These are phyloP conservation scores for Neoascia interrupta DNA, from an alignment of 2,888 invertebrate genomes.

Conservation along the genomic window DNA sequence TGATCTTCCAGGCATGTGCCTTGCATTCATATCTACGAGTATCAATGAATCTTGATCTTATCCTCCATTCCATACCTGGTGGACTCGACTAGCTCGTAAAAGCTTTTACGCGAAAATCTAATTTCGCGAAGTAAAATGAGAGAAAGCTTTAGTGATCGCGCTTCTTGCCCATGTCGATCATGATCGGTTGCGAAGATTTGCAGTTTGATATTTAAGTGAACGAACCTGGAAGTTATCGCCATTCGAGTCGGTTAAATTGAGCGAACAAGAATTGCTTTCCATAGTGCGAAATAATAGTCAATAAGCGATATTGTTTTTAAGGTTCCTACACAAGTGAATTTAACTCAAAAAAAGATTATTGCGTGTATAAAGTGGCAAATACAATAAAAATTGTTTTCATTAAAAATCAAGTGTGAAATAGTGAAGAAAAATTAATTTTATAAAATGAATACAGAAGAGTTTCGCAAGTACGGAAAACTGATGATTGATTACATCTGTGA, in stretches of 20 bases:
- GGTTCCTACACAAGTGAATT: too few relatives aligned
- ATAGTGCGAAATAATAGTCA: background rate
- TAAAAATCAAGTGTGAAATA: conserved; percentile 16
- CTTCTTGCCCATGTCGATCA: background rate
- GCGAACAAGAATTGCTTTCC: conserved; percentile 1
- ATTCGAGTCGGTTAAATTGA: conserved; percentile 51
- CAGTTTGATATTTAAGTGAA: conserved; percentile 58
- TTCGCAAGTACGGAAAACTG: conserved; percentile 87
- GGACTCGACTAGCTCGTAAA: too few relatives aligned
- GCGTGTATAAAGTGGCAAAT: background rate
- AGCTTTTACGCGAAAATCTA: conserved; percentile 21
- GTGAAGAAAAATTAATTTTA: conserved; percentile 11
- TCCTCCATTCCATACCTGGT: too few relatives aligned
- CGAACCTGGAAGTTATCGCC: conserved; percentile 25
- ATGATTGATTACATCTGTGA: conserved; percentile 92
- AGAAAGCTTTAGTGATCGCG: conserved; percentile 28
- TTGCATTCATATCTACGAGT: too few relatives aligned
- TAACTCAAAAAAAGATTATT: background rate
- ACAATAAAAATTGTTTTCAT: too few relatives aligned
- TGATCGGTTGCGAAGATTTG: conserved; percentile 12
- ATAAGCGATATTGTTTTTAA: too few relatives aligned
- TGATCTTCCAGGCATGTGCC: too few relatives aligned
- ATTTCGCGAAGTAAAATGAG: conserved; percentile 4
- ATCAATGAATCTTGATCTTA: too few relatives aligned
- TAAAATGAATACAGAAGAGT: conserved; percentile 88